Percentiles rank a stretch among this genome's conserved stretches.
Conservation (phyloP, 1,140 invertebrate species). For the Drosophila mojavensis region DNA sequence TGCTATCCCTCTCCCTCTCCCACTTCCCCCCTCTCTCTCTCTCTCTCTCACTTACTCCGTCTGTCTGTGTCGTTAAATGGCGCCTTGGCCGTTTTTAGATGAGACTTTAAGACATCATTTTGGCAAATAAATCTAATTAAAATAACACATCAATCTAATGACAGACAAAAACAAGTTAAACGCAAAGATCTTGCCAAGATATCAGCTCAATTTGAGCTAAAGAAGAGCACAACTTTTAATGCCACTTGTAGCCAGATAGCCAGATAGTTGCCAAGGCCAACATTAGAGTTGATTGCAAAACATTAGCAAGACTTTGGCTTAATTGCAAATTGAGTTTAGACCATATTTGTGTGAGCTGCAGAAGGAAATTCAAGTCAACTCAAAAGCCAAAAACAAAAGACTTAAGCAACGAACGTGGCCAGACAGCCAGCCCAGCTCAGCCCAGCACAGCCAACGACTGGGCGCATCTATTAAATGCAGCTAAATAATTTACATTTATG, state of each 20-base stretch:
- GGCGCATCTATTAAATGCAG: slow-evolving; percentile 47
- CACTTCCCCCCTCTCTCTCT: background rate
- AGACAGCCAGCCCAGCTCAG: slow-evolving; percentile 4
- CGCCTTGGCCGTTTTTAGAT: slow-evolving; percentile 47
- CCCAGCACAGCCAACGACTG: slow-evolving; percentile 17
- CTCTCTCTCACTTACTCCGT: background rate
- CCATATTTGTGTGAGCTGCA: slow-evolving; percentile 18
- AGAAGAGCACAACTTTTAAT: too few species aligned
- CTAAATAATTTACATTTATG: slow-evolving; percentile 75
- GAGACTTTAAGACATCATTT: slow-evolving; percentile 16
- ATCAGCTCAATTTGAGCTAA: slow-evolving; percentile 24
- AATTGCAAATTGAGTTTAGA: slow-evolving; percentile 23
- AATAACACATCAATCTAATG: slow-evolving; percentile 16
- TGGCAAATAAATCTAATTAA: slow-evolving; percentile 30
- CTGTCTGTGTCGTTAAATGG: slow-evolving; percentile 22
- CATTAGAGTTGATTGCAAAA: background rate
- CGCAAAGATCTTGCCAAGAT: background rate
- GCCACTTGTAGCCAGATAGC: too few species aligned
- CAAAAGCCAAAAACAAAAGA: slow-evolving; percentile 65
- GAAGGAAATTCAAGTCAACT: slow-evolving; percentile 34
- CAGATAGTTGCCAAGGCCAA: slow-evolving; percentile 6
- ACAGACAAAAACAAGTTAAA: background rate
- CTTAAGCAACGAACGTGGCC: slow-evolving; percentile 52
- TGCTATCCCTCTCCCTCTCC: too few species aligned
- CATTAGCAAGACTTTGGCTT: slow-evolving; percentile 8